Conservation (phyloP, 2,797 vertebrate genomes). For the Iguana delicatissima region DNA sequence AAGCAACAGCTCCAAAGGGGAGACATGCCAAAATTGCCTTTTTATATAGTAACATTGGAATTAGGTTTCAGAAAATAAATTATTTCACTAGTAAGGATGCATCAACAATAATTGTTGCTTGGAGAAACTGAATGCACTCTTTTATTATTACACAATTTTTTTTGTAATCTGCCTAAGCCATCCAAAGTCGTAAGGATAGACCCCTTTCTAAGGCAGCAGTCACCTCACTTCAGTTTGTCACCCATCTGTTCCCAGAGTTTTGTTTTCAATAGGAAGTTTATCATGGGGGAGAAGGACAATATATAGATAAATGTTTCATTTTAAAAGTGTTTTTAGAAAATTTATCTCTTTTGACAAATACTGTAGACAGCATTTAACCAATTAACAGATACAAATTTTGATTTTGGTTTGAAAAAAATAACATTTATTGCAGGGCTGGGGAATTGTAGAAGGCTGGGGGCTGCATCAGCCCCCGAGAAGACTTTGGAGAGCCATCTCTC, state of each 20-base stretch:
- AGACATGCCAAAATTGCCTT: neutral
- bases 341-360: neutral
- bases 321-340: neutral
- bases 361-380: neutral
- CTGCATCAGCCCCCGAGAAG: too few species aligned
- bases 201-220: neutral
- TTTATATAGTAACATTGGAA: neutral
- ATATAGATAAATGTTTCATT: neutral
- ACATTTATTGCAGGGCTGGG: too few species aligned
- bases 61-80: neutral
- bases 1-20: neutral
- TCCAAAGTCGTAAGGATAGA: neutral
- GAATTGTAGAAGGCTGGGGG: too few species aligned
- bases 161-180: neutral
- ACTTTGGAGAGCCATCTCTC: too few species aligned
- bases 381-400: neutral
- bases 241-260: neutral
- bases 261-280: neutral
- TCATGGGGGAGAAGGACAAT: neutral
- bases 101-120: too few species aligned
- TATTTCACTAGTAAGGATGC: neutral
- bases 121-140: too few species aligned
- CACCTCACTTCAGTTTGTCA: neutral
- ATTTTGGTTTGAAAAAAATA: constrained; percentile 11
- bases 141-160: too few species aligned